Base-by-base conservation (phyloP, 2,113 vertebrate genomes). In the Chloebia gouldiae region DNA sequence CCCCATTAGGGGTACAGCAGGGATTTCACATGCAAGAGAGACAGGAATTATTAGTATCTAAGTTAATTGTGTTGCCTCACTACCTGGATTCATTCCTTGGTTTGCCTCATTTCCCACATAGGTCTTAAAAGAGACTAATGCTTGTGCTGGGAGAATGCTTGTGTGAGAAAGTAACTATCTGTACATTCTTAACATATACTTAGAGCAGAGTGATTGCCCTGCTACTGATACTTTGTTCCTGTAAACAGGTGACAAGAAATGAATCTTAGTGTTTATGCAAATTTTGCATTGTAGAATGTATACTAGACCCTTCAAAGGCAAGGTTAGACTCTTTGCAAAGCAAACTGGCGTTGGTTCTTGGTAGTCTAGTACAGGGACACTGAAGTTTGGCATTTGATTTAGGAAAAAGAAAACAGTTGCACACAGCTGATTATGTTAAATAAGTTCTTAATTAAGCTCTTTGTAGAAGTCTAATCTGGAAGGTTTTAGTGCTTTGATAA, bases 261-360 rank as follows among this genome's bases (percentile, higher is more conserved):
- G 82, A 97, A 96, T 88, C 86, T 94, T 95, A 88, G 93, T 76
- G 82, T 96, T 97, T 96, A 96, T 97, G 93, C 95, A 97, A 93
- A 96, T 97, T 96, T 96, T 95, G 96, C 96, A 96, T 96, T 93
- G 93, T 94, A 94, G 95, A 97, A 96, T 96, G 95, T 96, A 96
- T 96, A 93, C 95, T 96, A 94, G 95, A 96, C 92, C 95, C 95
- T 97, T 96, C 95, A 95, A 84, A 95, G 95, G 90, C 95, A 88
- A 97, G 95, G 96, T 96, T 95, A 93, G 95, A 90, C 88, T 97
- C 93, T 96, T 96, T 96, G 94, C 96, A 95, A 96, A 96, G 96
- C 95, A 96, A 96, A 96, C 95, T 96, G 96, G 93, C 86, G 7
- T 92, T 97, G 95, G 90, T 96, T 96, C 95, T 96, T 94, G 95